phyloP scores from a whole-genome alignment of 2,797 vertebrate species.

The Sebastes miniatus region DNA sequence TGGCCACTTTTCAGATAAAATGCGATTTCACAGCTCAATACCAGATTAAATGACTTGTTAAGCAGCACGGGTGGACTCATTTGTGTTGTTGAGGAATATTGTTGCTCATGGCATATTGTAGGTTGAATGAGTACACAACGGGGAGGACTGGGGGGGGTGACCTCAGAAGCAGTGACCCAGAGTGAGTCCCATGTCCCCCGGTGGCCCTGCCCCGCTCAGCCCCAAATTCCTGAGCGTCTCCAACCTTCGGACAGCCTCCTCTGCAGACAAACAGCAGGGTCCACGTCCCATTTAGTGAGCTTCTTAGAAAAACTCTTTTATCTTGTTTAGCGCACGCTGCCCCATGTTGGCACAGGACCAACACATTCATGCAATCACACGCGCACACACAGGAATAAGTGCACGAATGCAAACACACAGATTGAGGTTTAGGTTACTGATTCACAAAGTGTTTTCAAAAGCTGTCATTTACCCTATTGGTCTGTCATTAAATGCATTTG shows the following conservation, averaged over 20 bases:
- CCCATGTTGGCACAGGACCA: conserved; percentile 46
- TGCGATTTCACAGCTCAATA: conserved; percentile 27
- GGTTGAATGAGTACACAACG: conserved; percentile 66
- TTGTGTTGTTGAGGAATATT: conserved; percentile 33
- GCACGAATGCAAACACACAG: conserved; percentile 17
- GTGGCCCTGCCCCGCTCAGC: conserved; percentile 55
- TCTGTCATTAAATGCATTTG: conserved; percentile 71
- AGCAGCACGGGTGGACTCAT: conserved; percentile 5
- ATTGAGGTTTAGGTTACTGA: conserved; percentile 49
- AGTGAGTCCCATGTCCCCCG: conserved; percentile 71
- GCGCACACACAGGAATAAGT: not conserved
- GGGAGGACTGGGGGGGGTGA: conserved; percentile 41
- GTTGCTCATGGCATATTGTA: conserved; percentile 64
- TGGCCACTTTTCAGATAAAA: conserved; percentile 13
- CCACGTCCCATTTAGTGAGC: conserved; percentile 43
- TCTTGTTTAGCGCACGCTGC: conserved; percentile 32
- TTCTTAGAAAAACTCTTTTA: conserved; percentile 50
- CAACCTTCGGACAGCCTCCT: conserved; percentile 43
- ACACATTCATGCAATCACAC: conserved; percentile 25
- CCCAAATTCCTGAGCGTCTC: conserved; percentile 76
- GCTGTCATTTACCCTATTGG: conserved; percentile 46
- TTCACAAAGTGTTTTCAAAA: conserved; percentile 64
- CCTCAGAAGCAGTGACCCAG: conserved; percentile 78
- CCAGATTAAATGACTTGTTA: conserved; percentile 31
- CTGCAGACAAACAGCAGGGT: conserved; percentile 63